Evolutionary conservation across 2,797 vertebrate species (phyloP), one percentile per base, ranked within the genome.

Genomic region (Enteromius argenteus): DNA sequence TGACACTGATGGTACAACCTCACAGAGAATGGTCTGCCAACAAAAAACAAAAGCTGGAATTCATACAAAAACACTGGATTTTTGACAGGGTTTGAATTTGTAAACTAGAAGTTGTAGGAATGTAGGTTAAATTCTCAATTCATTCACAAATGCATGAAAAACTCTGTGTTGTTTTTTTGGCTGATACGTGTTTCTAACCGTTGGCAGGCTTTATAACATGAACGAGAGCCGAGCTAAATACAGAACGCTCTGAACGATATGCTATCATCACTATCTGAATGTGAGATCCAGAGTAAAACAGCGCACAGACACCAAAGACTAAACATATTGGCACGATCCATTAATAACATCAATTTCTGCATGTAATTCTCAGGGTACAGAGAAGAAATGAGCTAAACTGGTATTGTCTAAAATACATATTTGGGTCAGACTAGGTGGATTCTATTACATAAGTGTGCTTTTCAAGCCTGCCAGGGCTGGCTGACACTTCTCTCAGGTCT

Each of bases 191-290:
- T 44, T 19, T 71, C 32, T 71, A 69, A 84, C 35, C 46, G 66
- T 87, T 87, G 86, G 84, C 90, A 90, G 89, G 89, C 90, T 87
- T 19, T 74, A 86, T 85, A 87, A 80, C 88, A 77, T 21, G 23
- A 58, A 90, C 91, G 89, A 87, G 86, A 71, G 89, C 80, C 77
- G 46, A 67, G 90, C 92, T 94, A 94, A 94, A 95, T 90, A 86
- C 89, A 87, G 94, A 90, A 5, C 88, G 88, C 88, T 91, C 91
- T 85, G 89, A 89, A 85, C 86, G 84, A 90, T 32, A 88, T 72
- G 90, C 88, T 87, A 89, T 90, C 88, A 77, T 60, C 87, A 89
- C 90, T 84, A 4, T 77, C 84, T 64, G 77, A 85, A 87, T 84
- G 37, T 80, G 76, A 85, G 83, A 86, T 88, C 87, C 85, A 53